phyloP scores from a whole-genome alignment of 2,113 vertebrate species.

The Halcyon senegalensis region DNA sequence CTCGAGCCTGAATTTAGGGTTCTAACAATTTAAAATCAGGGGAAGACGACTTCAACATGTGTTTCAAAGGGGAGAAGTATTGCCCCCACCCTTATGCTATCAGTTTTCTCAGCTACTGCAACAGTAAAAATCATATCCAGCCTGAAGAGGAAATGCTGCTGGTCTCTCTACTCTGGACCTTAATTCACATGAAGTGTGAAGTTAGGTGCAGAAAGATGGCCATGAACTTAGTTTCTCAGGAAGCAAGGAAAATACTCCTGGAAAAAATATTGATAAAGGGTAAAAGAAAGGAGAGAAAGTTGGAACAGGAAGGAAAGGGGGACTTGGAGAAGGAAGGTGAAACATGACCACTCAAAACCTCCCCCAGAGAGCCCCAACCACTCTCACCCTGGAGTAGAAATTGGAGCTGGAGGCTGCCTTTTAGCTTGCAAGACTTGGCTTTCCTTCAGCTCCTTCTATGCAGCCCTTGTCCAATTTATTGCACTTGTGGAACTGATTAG shows the following conservation, averaged over 20 bases:
- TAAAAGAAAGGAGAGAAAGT: neutral
- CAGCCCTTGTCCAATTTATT: constrained; percentile 17
- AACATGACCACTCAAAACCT: neutral
- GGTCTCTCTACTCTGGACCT: neutral
- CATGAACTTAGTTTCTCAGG: neutral
- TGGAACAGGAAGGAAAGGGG: neutral
- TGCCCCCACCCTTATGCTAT: neutral
- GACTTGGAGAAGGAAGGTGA: neutral
- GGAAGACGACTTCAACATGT: neutral
- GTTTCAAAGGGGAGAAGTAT: neutral
- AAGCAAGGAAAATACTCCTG: neutral
- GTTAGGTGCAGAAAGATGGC: neutral
- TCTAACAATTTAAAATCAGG: neutral
- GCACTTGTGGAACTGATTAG: constrained; percentile 37
- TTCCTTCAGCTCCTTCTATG: neutral
- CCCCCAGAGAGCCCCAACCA: neutral
- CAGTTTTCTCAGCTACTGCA: neutral
- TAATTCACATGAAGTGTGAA: neutral
- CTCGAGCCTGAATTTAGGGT: neutral
- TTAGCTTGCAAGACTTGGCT: neutral
- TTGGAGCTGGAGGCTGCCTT: neutral
- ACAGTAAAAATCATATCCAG: neutral
- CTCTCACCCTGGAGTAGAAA: neutral
- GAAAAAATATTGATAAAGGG: neutral
- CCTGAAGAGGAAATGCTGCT: neutral